A percentile compares a stretch with the other conserved stretches of the same genome.
Evolutionary conservation across 2,113 vertebrate species (phyloP).

Genomic region (Myotis brandtii): DNA sequence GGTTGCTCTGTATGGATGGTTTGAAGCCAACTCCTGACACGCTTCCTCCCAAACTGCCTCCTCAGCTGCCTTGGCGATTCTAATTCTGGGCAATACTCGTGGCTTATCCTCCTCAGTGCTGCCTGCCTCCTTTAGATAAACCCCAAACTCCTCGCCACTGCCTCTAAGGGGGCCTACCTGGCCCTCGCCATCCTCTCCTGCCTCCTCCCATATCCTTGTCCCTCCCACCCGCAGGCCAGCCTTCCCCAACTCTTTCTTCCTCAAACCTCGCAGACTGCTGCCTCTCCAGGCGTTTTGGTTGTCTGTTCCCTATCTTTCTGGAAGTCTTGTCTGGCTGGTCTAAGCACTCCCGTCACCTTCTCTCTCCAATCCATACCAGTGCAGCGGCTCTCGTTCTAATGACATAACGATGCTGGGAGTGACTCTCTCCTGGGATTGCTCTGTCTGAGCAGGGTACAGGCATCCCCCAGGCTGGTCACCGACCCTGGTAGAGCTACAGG

Average conservation of each 20-base stretch:
- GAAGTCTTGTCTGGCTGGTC: not conserved
- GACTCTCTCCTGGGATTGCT: not conserved
- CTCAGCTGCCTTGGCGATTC: not conserved
- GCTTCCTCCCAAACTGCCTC: not conserved
- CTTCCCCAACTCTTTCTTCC: not conserved
- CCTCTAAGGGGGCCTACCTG: not conserved
- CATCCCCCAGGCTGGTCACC: not conserved
- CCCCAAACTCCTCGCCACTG: not conserved
- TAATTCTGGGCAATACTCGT: too few relatives aligned
- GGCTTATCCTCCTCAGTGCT: not conserved
- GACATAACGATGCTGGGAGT: too few relatives aligned
- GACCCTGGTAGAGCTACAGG: not conserved
- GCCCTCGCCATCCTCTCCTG: not conserved
- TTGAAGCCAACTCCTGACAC: not conserved
- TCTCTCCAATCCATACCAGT: not conserved
- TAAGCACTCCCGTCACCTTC: not conserved
- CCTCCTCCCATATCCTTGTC: not conserved
- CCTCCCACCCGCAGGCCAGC: not conserved
- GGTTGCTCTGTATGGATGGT: not conserved
- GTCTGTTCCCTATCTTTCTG: not conserved
- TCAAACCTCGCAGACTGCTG: not conserved
- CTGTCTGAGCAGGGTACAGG: not conserved
- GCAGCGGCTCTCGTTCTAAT: not conserved
- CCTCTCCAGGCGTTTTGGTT: not conserved
- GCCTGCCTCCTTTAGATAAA: not conserved